Evolutionary conservation across 2,888 invertebrate species (phyloP).

Genomic region (Volucella inanis): DNA sequence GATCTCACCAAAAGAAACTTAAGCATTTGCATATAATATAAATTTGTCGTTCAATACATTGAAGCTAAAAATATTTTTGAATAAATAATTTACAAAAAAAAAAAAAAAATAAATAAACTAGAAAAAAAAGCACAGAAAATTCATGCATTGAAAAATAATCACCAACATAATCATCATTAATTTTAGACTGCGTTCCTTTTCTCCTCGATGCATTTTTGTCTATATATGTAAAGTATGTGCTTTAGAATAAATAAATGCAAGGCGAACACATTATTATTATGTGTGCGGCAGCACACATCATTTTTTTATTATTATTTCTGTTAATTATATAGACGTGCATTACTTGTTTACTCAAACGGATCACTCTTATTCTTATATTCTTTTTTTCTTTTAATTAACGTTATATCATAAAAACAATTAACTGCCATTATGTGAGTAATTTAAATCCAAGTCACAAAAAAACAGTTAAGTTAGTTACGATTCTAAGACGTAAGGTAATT

Average conservation of each 20-base stretch:
- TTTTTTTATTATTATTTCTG: constrained; percentile 38
- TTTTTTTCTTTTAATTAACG: constrained; percentile 8
- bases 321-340: constrained; percentile 51
- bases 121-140: not conserved
- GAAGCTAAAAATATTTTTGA: too few relatives aligned
- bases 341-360: constrained; percentile 46
- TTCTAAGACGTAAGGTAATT: too few relatives aligned
- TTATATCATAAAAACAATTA: too few relatives aligned
- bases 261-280: constrained; percentile 25
- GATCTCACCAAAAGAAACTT: not conserved
- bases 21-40: too few relatives aligned
- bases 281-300: constrained; percentile 16
- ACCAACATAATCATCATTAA: constrained; percentile 33
- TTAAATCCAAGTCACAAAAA: too few relatives aligned
- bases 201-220: constrained; percentile 27
- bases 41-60: too few relatives aligned
- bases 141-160: constrained; percentile 35
- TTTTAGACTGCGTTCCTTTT: constrained; percentile 34
- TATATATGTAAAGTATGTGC: not conserved
- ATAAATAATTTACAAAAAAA: constrained; percentile 37
- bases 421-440: too few relatives aligned
- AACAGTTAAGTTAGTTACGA: too few relatives aligned
- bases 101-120: constrained; percentile 5
- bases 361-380: constrained; percentile 8
- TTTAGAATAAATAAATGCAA: constrained; percentile 28